phyloP scores from a whole-genome alignment of 2,113 vertebrate species.

The Himantopus leucocephalus region DNA sequence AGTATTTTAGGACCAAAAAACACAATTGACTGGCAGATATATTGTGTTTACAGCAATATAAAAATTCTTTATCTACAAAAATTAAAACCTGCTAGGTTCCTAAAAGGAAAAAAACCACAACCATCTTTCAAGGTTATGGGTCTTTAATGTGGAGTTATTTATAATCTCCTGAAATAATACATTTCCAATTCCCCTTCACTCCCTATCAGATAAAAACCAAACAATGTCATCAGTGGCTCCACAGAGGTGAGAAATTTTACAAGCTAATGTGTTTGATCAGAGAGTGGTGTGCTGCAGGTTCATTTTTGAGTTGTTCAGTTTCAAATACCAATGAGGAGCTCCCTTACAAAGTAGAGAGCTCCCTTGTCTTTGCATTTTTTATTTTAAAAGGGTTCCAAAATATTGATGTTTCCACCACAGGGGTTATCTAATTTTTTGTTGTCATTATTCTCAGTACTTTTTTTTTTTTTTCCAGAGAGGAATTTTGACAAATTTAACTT shows the following conservation, averaged over 20 bases:
- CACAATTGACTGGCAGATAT: not conserved
- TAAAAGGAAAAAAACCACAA: not conserved
- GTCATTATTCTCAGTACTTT: constrained; percentile 16
- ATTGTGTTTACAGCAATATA: not conserved
- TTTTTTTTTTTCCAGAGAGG: not conserved
- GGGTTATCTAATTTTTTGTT: constrained; percentile 24
- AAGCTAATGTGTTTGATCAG: constrained; percentile 49
- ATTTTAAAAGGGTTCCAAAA: constrained; percentile 35
- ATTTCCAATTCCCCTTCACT: not conserved
- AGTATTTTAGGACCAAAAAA: not conserved
- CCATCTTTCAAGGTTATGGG: not conserved
- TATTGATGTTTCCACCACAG: constrained; percentile 48
- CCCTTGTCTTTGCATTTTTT: constrained; percentile 31
- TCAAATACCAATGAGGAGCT: constrained; percentile 25
- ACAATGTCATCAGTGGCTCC: not conserved
- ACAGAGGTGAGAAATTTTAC: constrained; percentile 36
- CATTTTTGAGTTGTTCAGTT: constrained; percentile 1
- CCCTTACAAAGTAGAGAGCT: constrained; percentile 8
- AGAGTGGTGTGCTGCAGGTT: not conserved
- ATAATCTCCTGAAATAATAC: constrained; percentile 6
- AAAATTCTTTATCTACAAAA: not conserved
- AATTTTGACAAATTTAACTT: constrained; percentile 49
- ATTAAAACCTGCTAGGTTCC: not conserved
- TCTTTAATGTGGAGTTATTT: constrained; percentile 4
- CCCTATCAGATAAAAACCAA: constrained; percentile 17